These are phyloP conservation scores for Norana najaformis DNA, from an alignment of 2,888 invertebrate species.

Conservation along the genomic window DNA sequence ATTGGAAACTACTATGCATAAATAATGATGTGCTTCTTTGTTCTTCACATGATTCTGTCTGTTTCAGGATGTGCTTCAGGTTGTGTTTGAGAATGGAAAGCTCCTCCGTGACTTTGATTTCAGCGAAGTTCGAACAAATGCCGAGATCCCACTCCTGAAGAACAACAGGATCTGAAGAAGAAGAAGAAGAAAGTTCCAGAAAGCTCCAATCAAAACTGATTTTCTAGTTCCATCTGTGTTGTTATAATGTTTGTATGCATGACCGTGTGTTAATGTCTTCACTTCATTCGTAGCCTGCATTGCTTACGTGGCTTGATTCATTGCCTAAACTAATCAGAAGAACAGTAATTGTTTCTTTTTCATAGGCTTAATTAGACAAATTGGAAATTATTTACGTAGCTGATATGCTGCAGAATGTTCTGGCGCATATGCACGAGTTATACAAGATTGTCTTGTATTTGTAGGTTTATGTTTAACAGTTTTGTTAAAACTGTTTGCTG, in stretches of 20 bases:
- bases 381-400: background rate
- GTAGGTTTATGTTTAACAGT: background rate
- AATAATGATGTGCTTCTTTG: background rate
- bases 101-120: conserved; percentile 63
- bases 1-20: too few relatives aligned
- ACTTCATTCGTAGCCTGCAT: background rate
- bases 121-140: conserved; percentile 58
- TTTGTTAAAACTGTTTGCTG: background rate
- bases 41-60: background rate
- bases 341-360: background rate
- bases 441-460: background rate
- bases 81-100: conserved; percentile 65
- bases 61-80: conserved; percentile 62
- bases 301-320: too few relatives aligned
- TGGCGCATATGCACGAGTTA: background rate
- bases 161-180: background rate
- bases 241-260: background rate
- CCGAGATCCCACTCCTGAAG: conserved; percentile 8
- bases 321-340: background rate
- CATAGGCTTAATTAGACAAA: background rate
- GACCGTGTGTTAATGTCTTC: background rate
- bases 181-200: background rate
- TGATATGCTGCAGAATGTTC: conserved; percentile 1
- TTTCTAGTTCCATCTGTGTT: background rate
- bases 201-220: background rate